These are phyloP conservation scores for Emydura subglobosa DNA, from an alignment of 2,113 vertebrate species.

Conservation along the genomic window DNA sequence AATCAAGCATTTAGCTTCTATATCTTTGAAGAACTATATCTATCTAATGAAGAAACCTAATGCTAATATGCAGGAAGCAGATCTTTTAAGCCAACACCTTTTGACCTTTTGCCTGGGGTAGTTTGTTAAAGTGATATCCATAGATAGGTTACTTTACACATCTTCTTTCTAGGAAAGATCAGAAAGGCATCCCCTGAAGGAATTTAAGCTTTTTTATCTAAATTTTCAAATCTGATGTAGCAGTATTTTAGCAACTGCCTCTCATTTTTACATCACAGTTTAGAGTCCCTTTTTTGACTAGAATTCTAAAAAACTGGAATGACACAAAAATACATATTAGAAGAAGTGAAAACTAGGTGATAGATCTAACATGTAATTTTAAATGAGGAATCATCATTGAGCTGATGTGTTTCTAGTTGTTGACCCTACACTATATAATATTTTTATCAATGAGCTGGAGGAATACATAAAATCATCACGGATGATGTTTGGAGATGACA, in stretches of 20 bases:
- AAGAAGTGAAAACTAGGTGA: not conserved
- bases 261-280: not conserved
- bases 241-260: not conserved
- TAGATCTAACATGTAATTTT: not conserved
- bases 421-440: not conserved
- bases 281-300: not conserved
- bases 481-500: not conserved
- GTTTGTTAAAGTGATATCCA: not conserved
- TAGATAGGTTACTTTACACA: not conserved
- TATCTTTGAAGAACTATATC: not conserved
- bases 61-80: not conserved
- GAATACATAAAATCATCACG: not conserved
- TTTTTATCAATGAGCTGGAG: not conserved
- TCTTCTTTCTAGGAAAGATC: not conserved
- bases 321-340: not conserved
- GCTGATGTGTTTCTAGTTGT: not conserved
- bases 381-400: not conserved
- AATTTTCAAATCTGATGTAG: not conserved
- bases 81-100: not conserved
- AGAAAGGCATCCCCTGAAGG: not conserved
- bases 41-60: not conserved
- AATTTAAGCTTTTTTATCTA: not conserved
- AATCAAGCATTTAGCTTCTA: not conserved
- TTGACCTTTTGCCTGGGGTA: rapidly evolving
- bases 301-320: not conserved